Base-by-base conservation (phyloP, 2,888 invertebrate species). In the Troilus luridus region DNA sequence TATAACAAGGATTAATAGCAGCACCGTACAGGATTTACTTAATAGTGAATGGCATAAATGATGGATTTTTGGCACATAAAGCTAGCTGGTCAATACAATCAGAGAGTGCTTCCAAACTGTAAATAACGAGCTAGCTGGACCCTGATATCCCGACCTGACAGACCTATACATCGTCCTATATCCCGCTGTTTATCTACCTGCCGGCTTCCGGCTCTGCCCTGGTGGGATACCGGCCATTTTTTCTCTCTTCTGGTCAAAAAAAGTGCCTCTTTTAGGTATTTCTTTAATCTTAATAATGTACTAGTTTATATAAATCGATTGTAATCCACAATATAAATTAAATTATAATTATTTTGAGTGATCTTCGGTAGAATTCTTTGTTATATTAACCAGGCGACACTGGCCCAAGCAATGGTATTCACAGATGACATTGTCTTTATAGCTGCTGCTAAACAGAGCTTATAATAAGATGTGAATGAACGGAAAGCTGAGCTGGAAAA, bases 141-240 rank as follows among this genome's bases (percentile, higher is more conserved):
- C 27, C 27, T 41, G 72, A 77, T 77, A 77, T 24, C 72, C 72
- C 72, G 19, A 77, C 41, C 27, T 41, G 41, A 41, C 72, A 41
- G 72, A 14, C 8, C 72, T 41, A 77, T 77, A 77, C 27, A 77
- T 77, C 72, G 24, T 77, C 41, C 41, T 77, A 27, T 77, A 77
- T 27, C 72, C 72, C 72, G 14, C 72, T 77, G 7, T 77, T 77
- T 77, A 77, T 77, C 72, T 77, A 27, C 72, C 72, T 77, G 27
- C 72, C 41, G 27, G 72, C 72, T 77, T 27, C 41, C 72, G 24
- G 24, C 3, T 14, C 14, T 27, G 14, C 27, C 41, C 41, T 41
- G 24, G 27, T 77, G 27, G 27, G 14, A 77, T 14, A 19, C 41
- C 17, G 72, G 17, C 41, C 72, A 21, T 77, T 77, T 77, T 77